Conservation (phyloP, 1,140 invertebrate species). For the Ips typographus region DNA sequence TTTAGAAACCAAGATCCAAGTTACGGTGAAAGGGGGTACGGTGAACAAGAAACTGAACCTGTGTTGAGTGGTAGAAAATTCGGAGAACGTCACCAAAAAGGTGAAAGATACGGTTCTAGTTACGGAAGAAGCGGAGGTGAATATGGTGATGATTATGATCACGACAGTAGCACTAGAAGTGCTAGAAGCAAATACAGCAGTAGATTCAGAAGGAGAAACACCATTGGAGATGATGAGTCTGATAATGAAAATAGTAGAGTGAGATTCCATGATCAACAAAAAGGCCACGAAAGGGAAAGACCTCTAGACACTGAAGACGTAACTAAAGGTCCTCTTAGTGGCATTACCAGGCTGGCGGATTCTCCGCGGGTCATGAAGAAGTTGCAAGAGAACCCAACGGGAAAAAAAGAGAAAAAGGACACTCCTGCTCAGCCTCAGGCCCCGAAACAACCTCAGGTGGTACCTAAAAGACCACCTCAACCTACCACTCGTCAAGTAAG, state of each 20-base stretch:
- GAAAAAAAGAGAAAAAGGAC: slow-evolving; percentile 74
- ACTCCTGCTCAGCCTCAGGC: slow-evolving; percentile 58
- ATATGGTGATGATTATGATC: slow-evolving; percentile 66
- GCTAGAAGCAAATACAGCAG: slow-evolving; percentile 69
- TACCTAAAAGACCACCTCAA: slow-evolving; percentile 57
- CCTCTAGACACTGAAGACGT: slow-evolving; percentile 89
- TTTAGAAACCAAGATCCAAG: slow-evolving; percentile 83
- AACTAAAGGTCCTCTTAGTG: slow-evolving; percentile 82
- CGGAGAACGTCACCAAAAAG: slow-evolving; percentile 62
- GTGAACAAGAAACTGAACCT: slow-evolving; percentile 57
- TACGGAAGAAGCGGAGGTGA: slow-evolving; percentile 57
- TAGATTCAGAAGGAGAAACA: slow-evolving; percentile 55
- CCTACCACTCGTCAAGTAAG: slow-evolving; percentile 71
- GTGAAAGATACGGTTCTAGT: slow-evolving; percentile 54
- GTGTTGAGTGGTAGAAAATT: slow-evolving; percentile 71
- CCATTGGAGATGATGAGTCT: slow-evolving; percentile 63
- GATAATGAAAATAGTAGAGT: slow-evolving; percentile 63
- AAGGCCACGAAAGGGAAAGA: slow-evolving; percentile 69
- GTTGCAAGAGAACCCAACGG: slow-evolving; percentile 76
- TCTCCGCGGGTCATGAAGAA: slow-evolving; percentile 87
- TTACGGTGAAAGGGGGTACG: slow-evolving; percentile 48
- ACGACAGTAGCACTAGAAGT: slow-evolving; percentile 53
- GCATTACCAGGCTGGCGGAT: slow-evolving; percentile 85
- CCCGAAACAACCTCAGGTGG: slow-evolving; percentile 55
- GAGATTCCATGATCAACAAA: slow-evolving; percentile 58